Conservation (phyloP, 2,888 invertebrate genomes). For the Steinernema hermaphroditum region DNA sequence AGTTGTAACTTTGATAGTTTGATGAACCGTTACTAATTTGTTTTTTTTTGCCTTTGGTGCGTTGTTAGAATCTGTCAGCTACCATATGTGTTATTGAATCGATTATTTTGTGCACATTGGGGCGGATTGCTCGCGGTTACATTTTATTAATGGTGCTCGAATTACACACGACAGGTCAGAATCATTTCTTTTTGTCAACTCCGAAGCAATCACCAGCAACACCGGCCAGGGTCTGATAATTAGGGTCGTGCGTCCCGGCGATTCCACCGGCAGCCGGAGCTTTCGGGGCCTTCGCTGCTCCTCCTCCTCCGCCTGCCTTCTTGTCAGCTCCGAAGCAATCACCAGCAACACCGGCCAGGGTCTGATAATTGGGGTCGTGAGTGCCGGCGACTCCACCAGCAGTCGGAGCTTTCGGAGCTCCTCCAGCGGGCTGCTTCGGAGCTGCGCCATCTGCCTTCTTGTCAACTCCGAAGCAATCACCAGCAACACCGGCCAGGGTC, state of each 20-base stretch:
- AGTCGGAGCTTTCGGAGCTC: too few relatives aligned
- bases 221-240: constrained; percentile 16
- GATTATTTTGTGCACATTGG: too few relatives aligned
- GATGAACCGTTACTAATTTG: too few relatives aligned
- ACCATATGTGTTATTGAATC: too few relatives aligned
- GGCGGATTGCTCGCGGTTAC: too few relatives aligned
- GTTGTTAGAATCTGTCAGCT: too few relatives aligned
- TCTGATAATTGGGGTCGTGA: constrained; percentile 24
- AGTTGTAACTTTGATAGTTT: too few relatives aligned
- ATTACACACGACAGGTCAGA: too few relatives aligned
- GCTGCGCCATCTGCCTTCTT: constrained; percentile 52
- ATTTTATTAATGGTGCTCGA: too few relatives aligned
- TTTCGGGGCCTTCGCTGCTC: not conserved
- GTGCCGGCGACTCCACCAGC: not conserved
- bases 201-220: constrained; percentile 28
- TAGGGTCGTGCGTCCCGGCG: not conserved
- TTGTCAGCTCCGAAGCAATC: constrained; percentile 34
- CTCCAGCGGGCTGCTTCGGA: too few relatives aligned
- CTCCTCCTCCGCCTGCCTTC: constrained; percentile 72
- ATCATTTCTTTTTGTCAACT: constrained; percentile 59
- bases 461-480: constrained; percentile 32
- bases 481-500: constrained; percentile 25
- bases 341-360: constrained; percentile 16
- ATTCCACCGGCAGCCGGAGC: not conserved
- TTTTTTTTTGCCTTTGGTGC: too few relatives aligned